Evolutionary conservation across 2,888 invertebrate species (phyloP), one percentile per base, ranked within the genome.

Genomic region (Aleiodes testaceus): DNA sequence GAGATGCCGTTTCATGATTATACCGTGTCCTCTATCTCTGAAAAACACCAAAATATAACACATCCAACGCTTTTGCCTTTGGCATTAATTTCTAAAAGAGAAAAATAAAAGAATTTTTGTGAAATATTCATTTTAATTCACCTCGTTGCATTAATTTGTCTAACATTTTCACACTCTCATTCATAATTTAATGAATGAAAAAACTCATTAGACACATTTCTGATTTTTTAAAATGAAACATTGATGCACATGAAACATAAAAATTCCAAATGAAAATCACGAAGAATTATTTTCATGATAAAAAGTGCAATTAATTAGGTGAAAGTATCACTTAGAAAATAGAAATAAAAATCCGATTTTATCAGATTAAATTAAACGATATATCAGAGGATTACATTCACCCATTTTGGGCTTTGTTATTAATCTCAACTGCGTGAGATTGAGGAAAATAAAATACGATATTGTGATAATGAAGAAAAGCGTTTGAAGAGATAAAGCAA

Each of bases 91-190:
- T 5, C 36, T 36, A 36, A 59, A 59, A 47, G 26, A 18, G 2
- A 16, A 16, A 36, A 59, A 18, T 16, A 42, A 18, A 59, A 6
- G 16, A 11, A 9, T 36, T 66, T 50, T 66, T 66, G n/a, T 67
- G 26, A 30, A 22, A 59, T 44, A 70, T 70, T 66, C 49, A 70
- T 70, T 61, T 70, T 70, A 70, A 70, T 66, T 70, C 61, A 70
- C 70, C 70, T 44, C 70, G 44, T 66, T 70, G 66, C 63, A 66
- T 70, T 66, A 36, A 59, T 59, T 59, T 66, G 18, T 66, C 59
- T 16, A 30, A 36, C 30, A 61, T 55, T 30, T 64, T 36, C 44
- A 42, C 47, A 44, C 9, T 53, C n/a, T n/a, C 26, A 30, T 55
- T 55, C 7, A 55, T 55, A 30, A 55, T 55, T 55, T 1, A 30